Evolutionary conservation across 2,113 vertebrate genomes (phyloP).

Genomic region (Dolichallabes microphthalmus): DNA sequence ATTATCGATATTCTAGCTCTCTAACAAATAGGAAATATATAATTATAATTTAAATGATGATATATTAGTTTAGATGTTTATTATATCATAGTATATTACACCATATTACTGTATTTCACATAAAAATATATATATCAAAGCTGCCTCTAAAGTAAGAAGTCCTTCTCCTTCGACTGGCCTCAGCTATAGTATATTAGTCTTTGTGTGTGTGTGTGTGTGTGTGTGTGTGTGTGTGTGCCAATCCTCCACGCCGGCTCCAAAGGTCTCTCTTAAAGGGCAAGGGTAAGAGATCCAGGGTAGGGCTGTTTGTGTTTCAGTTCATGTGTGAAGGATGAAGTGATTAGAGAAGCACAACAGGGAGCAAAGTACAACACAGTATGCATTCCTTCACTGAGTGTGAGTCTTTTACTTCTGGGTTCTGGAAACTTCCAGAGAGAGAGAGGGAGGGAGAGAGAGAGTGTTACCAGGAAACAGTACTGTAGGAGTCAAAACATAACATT

Average conservation of each 20-base stretch:
- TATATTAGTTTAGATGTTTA: neutral
- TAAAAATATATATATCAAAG: no score
- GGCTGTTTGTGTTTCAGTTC: neutral
- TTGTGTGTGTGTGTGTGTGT: no score
- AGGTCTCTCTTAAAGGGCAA: slow-evolving; percentile 1
- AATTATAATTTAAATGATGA: neutral
- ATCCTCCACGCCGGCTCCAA: neutral
- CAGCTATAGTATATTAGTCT: neutral
- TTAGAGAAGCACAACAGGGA: slow-evolving; percentile 17
- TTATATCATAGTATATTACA: neutral
- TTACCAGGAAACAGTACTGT: slow-evolving; percentile 38
- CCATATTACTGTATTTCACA: no score
- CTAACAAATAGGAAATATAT: neutral
- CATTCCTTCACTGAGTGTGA: slow-evolving; percentile 43
- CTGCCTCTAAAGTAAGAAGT: no score
- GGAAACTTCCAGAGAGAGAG: slow-evolving; percentile 55
- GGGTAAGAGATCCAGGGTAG: neutral
- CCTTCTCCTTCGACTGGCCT: neutral
- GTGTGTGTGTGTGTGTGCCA: neutral
- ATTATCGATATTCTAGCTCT: neutral
- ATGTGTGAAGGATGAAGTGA: neutral
- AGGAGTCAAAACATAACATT: slow-evolving; percentile 26
- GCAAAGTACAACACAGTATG: slow-evolving; percentile 2
- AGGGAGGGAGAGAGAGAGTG: neutral
- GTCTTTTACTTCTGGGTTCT: slow-evolving; percentile 40